Evolutionary conservation across 2,888 invertebrate species (phyloP).

Genomic region (Deilephila elpenor): DNA sequence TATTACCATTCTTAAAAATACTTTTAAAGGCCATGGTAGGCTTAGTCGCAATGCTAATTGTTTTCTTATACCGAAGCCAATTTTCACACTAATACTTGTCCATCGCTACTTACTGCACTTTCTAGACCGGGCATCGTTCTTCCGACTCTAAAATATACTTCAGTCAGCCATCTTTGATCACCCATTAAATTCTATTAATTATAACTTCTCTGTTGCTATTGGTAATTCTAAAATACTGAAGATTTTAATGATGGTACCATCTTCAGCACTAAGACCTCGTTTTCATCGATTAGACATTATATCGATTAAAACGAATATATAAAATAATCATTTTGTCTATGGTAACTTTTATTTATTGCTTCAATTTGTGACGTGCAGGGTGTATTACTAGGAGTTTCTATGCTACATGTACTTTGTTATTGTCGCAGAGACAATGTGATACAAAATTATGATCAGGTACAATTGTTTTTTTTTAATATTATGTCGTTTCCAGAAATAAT

Average conservation of each 20-base stretch:
- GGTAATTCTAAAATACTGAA: slow-evolving; percentile 11
- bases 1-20: not conserved
- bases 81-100: slow-evolving; percentile 12
- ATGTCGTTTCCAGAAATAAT: slow-evolving; percentile 31
- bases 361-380: slow-evolving; percentile 24
- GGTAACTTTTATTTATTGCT: slow-evolving; percentile 24
- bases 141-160: not conserved
- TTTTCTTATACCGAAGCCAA: slow-evolving; percentile 16
- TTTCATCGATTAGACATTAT: not conserved
- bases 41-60: slow-evolving; percentile 11
- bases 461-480: slow-evolving; percentile 31
- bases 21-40: slow-evolving; percentile 9
- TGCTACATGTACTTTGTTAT: slow-evolving; percentile 39
- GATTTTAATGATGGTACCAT: not conserved
- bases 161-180: slow-evolving; percentile 6
- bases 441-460: slow-evolving; percentile 35
- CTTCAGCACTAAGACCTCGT: slow-evolving; percentile 8
- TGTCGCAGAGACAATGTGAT: slow-evolving; percentile 37
- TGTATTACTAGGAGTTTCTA: slow-evolving; percentile 9
- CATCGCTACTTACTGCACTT: not conserved
- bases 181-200: slow-evolving; percentile 6
- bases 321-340: slow-evolving; percentile 20
- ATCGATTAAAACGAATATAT: slow-evolving; percentile 23
- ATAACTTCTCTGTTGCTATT: slow-evolving; percentile 10
- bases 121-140: not conserved